phyloP scores from a whole-genome alignment of 2,888 invertebrate species.

The Meloe dianella region DNA sequence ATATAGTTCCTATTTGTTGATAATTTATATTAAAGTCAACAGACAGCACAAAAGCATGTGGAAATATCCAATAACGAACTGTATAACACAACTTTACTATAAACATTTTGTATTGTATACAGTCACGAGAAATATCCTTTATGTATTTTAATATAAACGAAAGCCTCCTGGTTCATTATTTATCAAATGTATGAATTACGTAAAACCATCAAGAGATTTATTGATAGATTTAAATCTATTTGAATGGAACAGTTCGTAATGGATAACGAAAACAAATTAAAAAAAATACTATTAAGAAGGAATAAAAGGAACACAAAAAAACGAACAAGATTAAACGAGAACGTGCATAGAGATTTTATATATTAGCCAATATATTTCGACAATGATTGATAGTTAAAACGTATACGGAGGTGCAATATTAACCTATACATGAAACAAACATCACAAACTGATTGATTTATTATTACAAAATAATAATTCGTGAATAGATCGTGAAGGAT shows the following conservation, averaged over 20 bases:
- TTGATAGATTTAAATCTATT: constrained; percentile 12
- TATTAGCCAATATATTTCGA: constrained; percentile 9
- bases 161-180: constrained; percentile 23
- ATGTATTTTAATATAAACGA: constrained; percentile 7
- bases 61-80: constrained; percentile 9
- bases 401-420: neutral
- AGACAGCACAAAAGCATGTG: constrained; percentile 6
- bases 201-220: constrained; percentile 23
- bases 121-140: constrained; percentile 13
- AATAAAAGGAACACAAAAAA: neutral
- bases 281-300: neutral
- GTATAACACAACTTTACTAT: neutral
- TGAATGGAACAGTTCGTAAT: neutral
- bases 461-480: neutral
- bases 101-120: neutral
- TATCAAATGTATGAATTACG: constrained; percentile 28
- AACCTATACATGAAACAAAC: neutral
- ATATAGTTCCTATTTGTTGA: no score
- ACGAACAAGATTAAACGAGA: neutral
- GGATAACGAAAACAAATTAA: neutral
- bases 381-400: constrained; percentile 4
- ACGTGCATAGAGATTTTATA: neutral
- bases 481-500: neutral
- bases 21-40: constrained; percentile 5
- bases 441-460: constrained; percentile 3